Evolutionary conservation across 2,888 invertebrate species (phyloP).

Genomic region (Carpatolechia fugitivella): DNA sequence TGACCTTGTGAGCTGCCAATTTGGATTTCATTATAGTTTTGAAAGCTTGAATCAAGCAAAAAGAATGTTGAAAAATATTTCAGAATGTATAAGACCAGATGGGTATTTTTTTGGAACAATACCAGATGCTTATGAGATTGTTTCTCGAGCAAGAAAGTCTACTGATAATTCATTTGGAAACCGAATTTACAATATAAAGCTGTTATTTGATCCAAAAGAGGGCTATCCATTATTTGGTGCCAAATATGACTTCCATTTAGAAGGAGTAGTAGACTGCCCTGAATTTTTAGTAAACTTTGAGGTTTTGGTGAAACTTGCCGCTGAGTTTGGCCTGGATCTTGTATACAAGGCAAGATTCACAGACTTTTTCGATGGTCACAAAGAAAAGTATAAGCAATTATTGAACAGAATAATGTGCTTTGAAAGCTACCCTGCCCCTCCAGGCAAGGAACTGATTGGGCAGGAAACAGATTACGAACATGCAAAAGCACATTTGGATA

Average conservation of each 20-base stretch:
- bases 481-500: constrained; percentile 80
- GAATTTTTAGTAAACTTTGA: constrained; percentile 98
- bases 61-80: constrained; percentile 94
- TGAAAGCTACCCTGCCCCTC: constrained; percentile 87
- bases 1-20: constrained; percentile 97
- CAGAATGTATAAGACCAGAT: constrained; percentile 92
- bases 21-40: constrained; percentile 98
- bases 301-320: constrained; percentile 85
- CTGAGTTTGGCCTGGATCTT: constrained; percentile 85
- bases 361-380: constrained; percentile 86
- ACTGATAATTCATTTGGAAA: constrained; percentile 85
- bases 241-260: constrained; percentile 96
- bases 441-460: constrained; percentile 76
- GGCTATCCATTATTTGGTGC: constrained; percentile 94
- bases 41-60: constrained; percentile 93
- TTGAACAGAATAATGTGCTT: constrained; percentile 89
- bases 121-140: constrained; percentile 95
- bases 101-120: constrained; percentile 98
- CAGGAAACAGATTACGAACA: constrained; percentile 85
- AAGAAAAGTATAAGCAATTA: constrained; percentile 67
- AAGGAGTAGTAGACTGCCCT: constrained; percentile 98
- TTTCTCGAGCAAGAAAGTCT: constrained; percentile 83
- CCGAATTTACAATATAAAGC: constrained; percentile 86
- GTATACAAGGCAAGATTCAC: constrained; percentile 86
- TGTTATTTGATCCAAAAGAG: constrained; percentile 81